Conservation (phyloP, 2,113 vertebrate species). For the Mormoops blainvillei region DNA sequence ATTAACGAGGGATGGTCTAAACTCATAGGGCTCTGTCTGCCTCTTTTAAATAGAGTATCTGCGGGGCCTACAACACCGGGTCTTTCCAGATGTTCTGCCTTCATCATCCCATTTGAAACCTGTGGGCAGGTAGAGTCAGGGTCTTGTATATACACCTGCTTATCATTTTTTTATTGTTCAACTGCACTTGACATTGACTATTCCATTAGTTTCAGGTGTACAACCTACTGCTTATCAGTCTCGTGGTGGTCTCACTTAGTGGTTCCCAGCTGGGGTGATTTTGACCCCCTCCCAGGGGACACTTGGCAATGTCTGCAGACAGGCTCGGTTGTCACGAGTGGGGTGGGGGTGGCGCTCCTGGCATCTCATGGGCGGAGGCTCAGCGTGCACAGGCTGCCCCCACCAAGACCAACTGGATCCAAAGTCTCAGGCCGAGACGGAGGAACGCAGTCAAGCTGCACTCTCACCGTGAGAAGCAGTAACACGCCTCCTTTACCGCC, state of each 20-base stretch:
- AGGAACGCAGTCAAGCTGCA: rapidly evolving
- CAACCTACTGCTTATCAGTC: background rate
- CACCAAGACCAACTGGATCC: background rate
- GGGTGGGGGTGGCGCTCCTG: rapidly evolving
- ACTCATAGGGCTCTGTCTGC: background rate
- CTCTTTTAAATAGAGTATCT: background rate
- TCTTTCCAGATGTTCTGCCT: background rate
- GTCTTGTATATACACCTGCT: background rate
- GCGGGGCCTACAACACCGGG: rapidly evolving
- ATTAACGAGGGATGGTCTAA: background rate
- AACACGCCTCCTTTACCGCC: background rate
- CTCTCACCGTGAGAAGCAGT: rapidly evolving
- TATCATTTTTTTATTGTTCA: background rate
- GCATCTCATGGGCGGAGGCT: background rate
- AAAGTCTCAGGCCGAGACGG: rapidly evolving
- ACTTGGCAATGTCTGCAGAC: background rate
- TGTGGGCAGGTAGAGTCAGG: rapidly evolving
- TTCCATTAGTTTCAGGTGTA: rapidly evolving
- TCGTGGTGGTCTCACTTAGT: background rate
- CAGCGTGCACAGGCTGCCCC: too few relatives aligned
- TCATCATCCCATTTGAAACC: background rate
- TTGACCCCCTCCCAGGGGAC: background rate
- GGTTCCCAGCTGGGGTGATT: background rate
- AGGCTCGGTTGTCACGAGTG: rapidly evolving
- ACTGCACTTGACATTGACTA: too few relatives aligned